Evolutionary conservation across 2,113 vertebrate genomes (phyloP).

Genomic region (Perognathus longimembris): DNA sequence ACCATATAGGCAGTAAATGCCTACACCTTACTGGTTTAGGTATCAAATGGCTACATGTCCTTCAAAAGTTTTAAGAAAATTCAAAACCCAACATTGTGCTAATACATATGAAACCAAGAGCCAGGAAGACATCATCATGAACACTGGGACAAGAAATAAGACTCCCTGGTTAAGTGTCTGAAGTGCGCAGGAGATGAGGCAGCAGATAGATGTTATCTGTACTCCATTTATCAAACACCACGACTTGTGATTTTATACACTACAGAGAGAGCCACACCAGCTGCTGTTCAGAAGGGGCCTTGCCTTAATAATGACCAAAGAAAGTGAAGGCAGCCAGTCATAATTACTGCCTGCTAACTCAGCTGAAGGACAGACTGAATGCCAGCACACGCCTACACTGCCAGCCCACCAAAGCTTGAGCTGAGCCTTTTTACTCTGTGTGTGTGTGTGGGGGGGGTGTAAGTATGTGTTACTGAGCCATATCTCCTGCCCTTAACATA

Average conservation of each 20-base stretch:
- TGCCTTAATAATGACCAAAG: neutral
- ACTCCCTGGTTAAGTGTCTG: neutral
- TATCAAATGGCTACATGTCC: neutral
- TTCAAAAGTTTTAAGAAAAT: neutral
- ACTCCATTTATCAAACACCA: neutral
- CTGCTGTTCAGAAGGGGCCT: neutral
- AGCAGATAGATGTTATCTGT: neutral
- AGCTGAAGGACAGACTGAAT: neutral
- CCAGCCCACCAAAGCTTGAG: neutral
- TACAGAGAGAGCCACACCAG: fast-evolving
- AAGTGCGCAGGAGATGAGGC: neutral
- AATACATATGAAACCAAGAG: neutral
- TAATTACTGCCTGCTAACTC: neutral
- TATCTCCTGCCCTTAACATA: no score
- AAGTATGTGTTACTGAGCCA: no score
- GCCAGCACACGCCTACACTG: neutral
- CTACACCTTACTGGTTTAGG: neutral
- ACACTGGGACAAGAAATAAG: neutral
- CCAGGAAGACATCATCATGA: neutral
- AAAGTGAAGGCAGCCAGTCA: neutral
- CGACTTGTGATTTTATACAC: neutral
- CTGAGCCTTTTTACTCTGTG: no score
- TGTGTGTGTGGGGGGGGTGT: no score
- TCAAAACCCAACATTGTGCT: neutral
- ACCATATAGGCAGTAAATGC: no score